These are phyloP conservation scores for Watsonalla binaria DNA, from an alignment of 2,888 invertebrate species.

Conservation along the genomic window DNA sequence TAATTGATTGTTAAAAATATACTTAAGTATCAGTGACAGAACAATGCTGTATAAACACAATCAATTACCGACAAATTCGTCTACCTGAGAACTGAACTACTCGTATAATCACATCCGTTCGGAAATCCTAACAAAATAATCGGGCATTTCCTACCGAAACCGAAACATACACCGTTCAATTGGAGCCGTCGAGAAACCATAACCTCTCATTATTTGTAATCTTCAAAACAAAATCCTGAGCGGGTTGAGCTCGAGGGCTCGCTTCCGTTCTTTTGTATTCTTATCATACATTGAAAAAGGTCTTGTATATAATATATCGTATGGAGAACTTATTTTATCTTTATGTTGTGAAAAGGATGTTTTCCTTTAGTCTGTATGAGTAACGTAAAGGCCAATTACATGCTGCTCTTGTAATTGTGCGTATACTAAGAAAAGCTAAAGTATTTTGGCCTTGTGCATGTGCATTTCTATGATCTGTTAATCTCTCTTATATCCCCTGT, in stretches of 20 bases:
- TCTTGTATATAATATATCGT: conserved; percentile 3
- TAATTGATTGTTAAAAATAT: too few relatives aligned
- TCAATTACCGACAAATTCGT: conserved; percentile 22
- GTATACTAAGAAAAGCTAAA: too few relatives aligned
- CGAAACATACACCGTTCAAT: conserved; percentile 32
- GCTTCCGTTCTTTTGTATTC: conserved; percentile 58
- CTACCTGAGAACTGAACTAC: conserved; percentile 42
- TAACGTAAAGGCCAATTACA: too few relatives aligned
- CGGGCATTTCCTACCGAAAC: conserved; percentile 65
- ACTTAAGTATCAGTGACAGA: conserved; percentile 3
- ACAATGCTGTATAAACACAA: conserved; percentile 14
- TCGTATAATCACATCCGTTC: conserved; percentile 49
- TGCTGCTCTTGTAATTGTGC: too few relatives aligned
- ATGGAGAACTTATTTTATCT: not conserved
- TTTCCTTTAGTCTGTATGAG: not conserved
- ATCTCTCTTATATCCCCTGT: too few relatives aligned
- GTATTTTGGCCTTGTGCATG: too few relatives aligned
- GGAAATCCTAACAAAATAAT: conserved; percentile 68
- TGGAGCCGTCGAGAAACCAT: conserved; percentile 41
- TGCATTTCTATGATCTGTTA: too few relatives aligned
- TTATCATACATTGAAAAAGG: conserved; percentile 13
- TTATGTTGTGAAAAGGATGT: not conserved
- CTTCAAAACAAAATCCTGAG: conserved; percentile 49
- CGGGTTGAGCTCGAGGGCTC: conserved; percentile 54
- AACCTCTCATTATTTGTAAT: conserved; percentile 62